Evolutionary conservation across 2,888 invertebrate genomes (phyloP).

Genomic region (Xylophagus ater): DNA sequence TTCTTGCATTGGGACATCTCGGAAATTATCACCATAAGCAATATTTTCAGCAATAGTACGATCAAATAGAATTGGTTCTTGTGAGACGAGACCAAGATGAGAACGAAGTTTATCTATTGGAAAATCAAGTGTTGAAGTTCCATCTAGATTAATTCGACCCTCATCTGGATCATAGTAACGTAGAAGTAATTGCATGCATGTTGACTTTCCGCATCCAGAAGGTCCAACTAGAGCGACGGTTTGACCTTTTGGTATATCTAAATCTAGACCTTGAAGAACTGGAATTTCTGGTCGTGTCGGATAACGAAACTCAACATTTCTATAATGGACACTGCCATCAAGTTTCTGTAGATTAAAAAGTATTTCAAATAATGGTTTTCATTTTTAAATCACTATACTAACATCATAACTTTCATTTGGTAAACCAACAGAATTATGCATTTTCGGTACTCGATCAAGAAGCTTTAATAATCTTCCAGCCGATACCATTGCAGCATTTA

Average conservation of each 20-base stretch:
- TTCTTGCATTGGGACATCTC: slow-evolving; percentile 55
- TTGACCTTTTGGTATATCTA: slow-evolving; percentile 56
- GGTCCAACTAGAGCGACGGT: slow-evolving; percentile 64
- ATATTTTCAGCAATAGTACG: slow-evolving; percentile 76
- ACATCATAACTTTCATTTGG: slow-evolving; percentile 1
- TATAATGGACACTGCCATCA: slow-evolving; percentile 47
- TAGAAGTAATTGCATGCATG: slow-evolving; percentile 67
- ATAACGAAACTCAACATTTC: slow-evolving; percentile 64
- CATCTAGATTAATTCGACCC: slow-evolving; percentile 47
- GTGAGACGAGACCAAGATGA: slow-evolving; percentile 72
- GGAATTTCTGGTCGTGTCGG: slow-evolving; percentile 65
- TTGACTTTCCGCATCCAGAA: slow-evolving; percentile 73
- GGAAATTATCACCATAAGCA: slow-evolving; percentile 69
- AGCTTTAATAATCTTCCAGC: slow-evolving; percentile 57
- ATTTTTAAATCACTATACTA: too few relatives aligned
- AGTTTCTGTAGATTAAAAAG: too few relatives aligned
- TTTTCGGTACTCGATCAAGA: slow-evolving; percentile 48
- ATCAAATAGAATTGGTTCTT: slow-evolving; percentile 78
- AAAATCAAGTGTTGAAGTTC: slow-evolving; percentile 46
- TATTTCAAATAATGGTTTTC: too few relatives aligned
- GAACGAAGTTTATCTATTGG: slow-evolving; percentile 55
- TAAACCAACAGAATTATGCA: too few relatives aligned
- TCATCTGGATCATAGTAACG: slow-evolving; percentile 66
- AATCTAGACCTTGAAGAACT: slow-evolving; percentile 58
- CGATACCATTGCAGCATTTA: slow-evolving; percentile 59